These are phyloP conservation scores for Bombus pascuorum DNA, from an alignment of 1,140 invertebrate genomes.

Conservation along the genomic window DNA sequence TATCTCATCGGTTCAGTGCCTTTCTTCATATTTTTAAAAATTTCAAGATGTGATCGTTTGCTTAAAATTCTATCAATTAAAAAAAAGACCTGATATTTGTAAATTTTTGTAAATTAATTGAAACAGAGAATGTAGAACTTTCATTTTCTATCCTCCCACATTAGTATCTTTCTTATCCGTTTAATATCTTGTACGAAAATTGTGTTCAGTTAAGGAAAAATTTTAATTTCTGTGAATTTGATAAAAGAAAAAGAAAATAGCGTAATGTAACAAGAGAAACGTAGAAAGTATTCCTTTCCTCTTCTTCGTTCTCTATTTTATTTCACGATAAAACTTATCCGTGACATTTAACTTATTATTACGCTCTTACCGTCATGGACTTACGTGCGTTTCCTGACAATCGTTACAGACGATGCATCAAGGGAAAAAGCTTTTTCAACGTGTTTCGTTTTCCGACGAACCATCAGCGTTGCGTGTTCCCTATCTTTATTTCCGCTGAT, in stretches of 20 bases:
- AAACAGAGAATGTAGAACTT: no score
- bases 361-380: neutral
- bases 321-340: neutral
- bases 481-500: constrained; percentile 14
- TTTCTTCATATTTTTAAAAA: no score
- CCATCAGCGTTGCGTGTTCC: constrained; percentile 21
- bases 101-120: no score
- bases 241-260: neutral
- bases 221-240: neutral
- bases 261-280: neutral
- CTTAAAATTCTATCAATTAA: no score
- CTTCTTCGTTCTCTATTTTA: neutral
- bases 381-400: neutral
- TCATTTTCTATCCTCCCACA: no score
- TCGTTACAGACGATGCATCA: constrained; percentile 18
- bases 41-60: no score
- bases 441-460: neutral
- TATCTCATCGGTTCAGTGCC: no score
- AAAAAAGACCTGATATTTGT: no score
- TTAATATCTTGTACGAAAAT: no score
- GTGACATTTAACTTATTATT: constrained; percentile 30
- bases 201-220: no score
- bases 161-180: no score
- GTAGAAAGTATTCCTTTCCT: neutral
- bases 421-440: neutral